These are phyloP conservation scores for Taurulus bubalis DNA, from an alignment of 2,113 vertebrate species.

Conservation along the genomic window DNA sequence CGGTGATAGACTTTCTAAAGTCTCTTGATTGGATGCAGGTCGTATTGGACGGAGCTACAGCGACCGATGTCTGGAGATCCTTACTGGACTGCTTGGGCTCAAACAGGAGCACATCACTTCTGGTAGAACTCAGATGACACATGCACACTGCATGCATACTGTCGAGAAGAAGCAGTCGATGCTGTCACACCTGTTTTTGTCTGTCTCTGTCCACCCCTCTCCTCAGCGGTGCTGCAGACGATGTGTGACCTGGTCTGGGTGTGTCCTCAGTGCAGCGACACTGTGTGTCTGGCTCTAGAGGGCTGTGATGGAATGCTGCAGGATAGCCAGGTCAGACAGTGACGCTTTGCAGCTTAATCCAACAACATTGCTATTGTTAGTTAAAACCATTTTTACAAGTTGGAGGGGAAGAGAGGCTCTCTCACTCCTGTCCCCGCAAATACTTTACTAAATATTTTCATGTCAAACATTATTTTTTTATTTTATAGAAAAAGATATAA, in stretches of 20 bases:
- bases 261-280: constrained; percentile 89
- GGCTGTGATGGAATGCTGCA: constrained; percentile 90
- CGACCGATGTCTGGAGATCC: constrained; percentile 90
- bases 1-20: not conserved
- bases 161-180: too few species aligned
- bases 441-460: too few species aligned
- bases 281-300: constrained; percentile 88
- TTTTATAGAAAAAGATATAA: too few species aligned
- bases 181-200: not conserved
- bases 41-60: constrained; percentile 93
- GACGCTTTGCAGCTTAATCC: not conserved
- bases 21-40: constrained; percentile 78
- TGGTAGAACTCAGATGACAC: constrained; percentile 76
- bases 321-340: constrained; percentile 88
- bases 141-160: not conserved
- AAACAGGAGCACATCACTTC: constrained; percentile 96
- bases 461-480: too few species aligned
- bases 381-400: too few species aligned
- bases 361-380: not conserved
- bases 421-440: not conserved
- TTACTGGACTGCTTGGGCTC: constrained; percentile 90
- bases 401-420: not conserved
- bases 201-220: not conserved
- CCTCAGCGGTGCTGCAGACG: constrained; percentile 90
- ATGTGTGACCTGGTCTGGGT: constrained; percentile 95